These are phyloP conservation scores for Bilobella aurantiaca DNA, from an alignment of 1,140 invertebrate species.

Conservation along the genomic window DNA sequence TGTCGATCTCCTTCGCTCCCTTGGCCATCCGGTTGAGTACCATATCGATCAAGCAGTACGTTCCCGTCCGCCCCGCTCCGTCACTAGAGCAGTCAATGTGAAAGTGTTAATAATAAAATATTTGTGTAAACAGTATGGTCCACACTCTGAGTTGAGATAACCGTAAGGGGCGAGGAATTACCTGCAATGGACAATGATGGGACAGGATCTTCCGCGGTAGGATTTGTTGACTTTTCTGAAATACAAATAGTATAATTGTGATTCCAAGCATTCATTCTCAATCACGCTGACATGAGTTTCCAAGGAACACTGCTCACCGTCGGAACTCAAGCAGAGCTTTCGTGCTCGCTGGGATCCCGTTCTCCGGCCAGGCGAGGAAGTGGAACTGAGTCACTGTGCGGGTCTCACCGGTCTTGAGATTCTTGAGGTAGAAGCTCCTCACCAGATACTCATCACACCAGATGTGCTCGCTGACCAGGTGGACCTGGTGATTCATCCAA, in stretches of 20 bases:
- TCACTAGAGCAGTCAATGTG: constrained; percentile 53
- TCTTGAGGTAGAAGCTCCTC: constrained; percentile 96
- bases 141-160: too few species aligned
- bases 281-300: too few species aligned
- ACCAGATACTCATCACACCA: constrained; percentile 99
- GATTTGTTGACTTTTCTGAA: constrained; percentile 97
- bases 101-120: background rate
- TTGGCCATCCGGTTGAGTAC: constrained; percentile 95
- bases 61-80: constrained; percentile 89
- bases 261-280: too few species aligned
- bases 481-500: too few species aligned
- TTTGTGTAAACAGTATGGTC: too few species aligned
- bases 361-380: constrained; percentile 93
- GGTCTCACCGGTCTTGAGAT: constrained; percentile 89
- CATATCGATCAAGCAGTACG: constrained; percentile 96
- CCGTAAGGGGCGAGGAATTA: too few species aligned
- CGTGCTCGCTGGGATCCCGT: constrained; percentile 76
- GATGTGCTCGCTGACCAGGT: constrained; percentile 97
- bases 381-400: constrained; percentile 99
- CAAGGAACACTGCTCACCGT: too few species aligned
- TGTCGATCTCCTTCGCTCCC: constrained; percentile 97
- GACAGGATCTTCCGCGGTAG: constrained; percentile 91
- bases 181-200: constrained; percentile 97
- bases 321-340: constrained; percentile 94
- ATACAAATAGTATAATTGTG: too few species aligned